phyloP scores from a whole-genome alignment of 2,888 invertebrate species.

The Flexamia atlantica region DNA sequence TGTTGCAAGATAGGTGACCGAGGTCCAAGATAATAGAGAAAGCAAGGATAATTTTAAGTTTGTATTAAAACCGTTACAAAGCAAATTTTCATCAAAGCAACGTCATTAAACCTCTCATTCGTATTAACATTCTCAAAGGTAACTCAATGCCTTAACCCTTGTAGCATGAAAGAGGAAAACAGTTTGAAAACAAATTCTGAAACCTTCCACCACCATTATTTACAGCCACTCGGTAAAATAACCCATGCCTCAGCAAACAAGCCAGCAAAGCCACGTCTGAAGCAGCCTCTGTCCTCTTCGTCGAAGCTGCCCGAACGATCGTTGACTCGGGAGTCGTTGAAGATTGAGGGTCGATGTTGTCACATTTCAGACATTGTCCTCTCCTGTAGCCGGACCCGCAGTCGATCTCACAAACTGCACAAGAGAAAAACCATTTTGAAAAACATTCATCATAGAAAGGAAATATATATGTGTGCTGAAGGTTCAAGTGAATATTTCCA shows the following conservation, averaged over 20 bases:
- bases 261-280: not conserved
- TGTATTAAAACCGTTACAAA: no score
- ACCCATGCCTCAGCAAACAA: not conserved
- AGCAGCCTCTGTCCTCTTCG: not conserved
- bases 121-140: no score
- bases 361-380: conserved; percentile 84
- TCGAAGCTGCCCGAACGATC: not conserved
- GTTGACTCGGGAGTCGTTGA: conserved; percentile 1
- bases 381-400: conserved; percentile 82
- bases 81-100: no score
- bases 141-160: no score
- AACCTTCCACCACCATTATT: not conserved
- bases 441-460: not conserved
- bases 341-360: not conserved
- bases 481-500: no score
- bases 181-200: not conserved
- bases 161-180: not conserved
- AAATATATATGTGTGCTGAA: no score
- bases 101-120: no score
- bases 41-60: no score
- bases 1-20: no score
- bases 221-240: not conserved
- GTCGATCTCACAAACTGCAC: conserved; percentile 89
- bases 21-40: no score
- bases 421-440: conserved; percentile 72